Evolutionary conservation across 2,888 invertebrate species (phyloP).

Genomic region (Stramonita haemastoma): DNA sequence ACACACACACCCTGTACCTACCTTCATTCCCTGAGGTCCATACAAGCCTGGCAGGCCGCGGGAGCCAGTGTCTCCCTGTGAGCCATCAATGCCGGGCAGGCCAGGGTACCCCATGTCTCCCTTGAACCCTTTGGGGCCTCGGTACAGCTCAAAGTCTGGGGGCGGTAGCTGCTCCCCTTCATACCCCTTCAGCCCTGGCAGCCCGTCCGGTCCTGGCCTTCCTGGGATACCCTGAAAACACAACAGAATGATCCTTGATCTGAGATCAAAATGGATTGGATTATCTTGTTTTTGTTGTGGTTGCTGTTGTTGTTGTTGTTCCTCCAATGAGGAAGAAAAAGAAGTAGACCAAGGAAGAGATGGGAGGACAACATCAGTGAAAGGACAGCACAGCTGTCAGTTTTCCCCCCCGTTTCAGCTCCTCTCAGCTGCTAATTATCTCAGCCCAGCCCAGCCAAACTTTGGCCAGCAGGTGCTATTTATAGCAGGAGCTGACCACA

Average conservation of each 20-base stretch:
- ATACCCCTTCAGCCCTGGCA: slow-evolving; percentile 87
- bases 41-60: slow-evolving; percentile 53
- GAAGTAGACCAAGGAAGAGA: no score
- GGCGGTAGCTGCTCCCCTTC: slow-evolving; percentile 65
- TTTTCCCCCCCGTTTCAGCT: no score
- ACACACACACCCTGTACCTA: no score
- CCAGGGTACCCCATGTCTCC: slow-evolving; percentile 85
- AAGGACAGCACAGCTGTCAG: no score
- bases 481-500: no score
- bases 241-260: slow-evolving; percentile 70
- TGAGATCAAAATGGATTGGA: background rate
- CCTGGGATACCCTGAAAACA: slow-evolving; percentile 80
- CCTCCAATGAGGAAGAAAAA: no score
- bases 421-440: no score
- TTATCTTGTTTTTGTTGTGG: no score
- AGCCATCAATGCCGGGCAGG: slow-evolving; percentile 74
- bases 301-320: no score
- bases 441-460: no score
- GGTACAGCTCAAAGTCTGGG: slow-evolving; percentile 45
- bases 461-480: no score
- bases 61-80: slow-evolving; percentile 52
- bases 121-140: slow-evolving; percentile 57
- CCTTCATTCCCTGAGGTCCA: slow-evolving; percentile 54
- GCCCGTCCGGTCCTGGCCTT: slow-evolving; percentile 46
- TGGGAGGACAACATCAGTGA: no score